Evolutionary conservation across 2,797 vertebrate species (phyloP), one percentile per base, ranked within the genome.

Genomic region (Mionectes olivaceus): DNA sequence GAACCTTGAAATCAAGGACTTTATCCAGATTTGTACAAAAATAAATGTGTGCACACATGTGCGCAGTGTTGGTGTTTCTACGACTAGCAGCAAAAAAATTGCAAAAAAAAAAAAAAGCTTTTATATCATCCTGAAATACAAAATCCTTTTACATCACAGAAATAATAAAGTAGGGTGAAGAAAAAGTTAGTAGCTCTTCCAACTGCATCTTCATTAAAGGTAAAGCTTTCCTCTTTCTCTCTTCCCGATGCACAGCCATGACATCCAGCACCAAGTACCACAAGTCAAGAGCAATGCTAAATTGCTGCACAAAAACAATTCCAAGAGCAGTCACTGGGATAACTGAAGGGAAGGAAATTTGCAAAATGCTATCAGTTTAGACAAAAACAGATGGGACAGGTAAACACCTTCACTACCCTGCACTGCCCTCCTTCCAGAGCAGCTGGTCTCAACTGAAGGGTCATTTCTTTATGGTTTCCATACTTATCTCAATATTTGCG

Each of bases 341-440:
- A 96, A 97, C 93, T 91, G 91, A 97, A 97, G 92, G 93, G 87
- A 94, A 96, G 89, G 50, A 93, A 92, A 95, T 94, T 76, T 95
- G 95, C 78, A 96, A 96, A 97, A 96, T 15, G 33, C 89, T 93
- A 68, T 91, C 94, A 81, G 94, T 97, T 90, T 94, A 94, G 94
- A 90, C 37, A 59, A 64, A 92, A 95, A 94, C 94, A 91, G 96
- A 96, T 83, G 96, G 96, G 87, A 71, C 53, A 86, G 89, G 93
- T 94, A 98, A 97, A 97, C 95, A 97, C 94, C 95, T 94, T 95
- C 94, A 47, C 82, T 59, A 89, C 85, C 74, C 63, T 93, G 89
- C 90, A 94, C 97, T 77, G 87, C 90, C 93, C 93, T 90, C 93
- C 94, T 90, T 92, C 90, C 77, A 95, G 81, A 94, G 96, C 97